phyloP scores from a whole-genome alignment of 2,888 invertebrate species.

The Ptilodon capucinus region DNA sequence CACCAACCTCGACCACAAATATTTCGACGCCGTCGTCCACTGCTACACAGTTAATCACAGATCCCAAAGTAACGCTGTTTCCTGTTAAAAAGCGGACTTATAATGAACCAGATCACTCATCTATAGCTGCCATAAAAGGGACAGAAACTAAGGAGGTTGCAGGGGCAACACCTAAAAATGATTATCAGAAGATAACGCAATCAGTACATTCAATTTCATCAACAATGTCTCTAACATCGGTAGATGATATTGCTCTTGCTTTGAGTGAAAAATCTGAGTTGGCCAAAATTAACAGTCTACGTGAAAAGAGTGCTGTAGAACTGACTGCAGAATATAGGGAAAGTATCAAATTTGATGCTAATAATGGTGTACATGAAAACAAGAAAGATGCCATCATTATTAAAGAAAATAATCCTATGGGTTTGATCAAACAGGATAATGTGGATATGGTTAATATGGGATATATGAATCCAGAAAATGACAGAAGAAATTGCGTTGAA shows the following conservation, averaged over 20 bases:
- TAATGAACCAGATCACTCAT: slow-evolving; percentile 70
- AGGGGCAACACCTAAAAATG: slow-evolving; percentile 45
- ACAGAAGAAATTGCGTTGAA: slow-evolving; percentile 53
- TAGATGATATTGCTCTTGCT: slow-evolving; percentile 69
- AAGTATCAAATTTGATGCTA: slow-evolving; percentile 37
- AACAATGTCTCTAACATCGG: slow-evolving; percentile 47
- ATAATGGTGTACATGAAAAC: slow-evolving; percentile 43
- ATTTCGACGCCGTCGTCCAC: slow-evolving; percentile 36
- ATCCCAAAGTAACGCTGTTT: slow-evolving; percentile 73
- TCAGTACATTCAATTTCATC: slow-evolving; percentile 44
- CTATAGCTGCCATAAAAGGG: slow-evolving; percentile 41
- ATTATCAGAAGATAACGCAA: slow-evolving; percentile 51
- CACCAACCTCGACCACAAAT: slow-evolving; percentile 45
- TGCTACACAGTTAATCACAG: slow-evolving; percentile 47
- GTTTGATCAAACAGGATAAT: slow-evolving; percentile 59
- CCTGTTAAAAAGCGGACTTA: slow-evolving; percentile 86
- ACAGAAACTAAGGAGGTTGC: slow-evolving; percentile 50
- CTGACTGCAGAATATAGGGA: slow-evolving; percentile 49
- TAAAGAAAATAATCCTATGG: slow-evolving; percentile 48
- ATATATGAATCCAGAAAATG: slow-evolving; percentile 67
- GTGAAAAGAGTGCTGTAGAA: slow-evolving; percentile 52
- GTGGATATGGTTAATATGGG: slow-evolving; percentile 80
- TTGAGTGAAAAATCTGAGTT: slow-evolving; percentile 70
- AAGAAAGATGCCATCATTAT: slow-evolving; percentile 45
- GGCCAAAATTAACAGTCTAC: slow-evolving; percentile 54